Base-by-base conservation (phyloP, 2,888 invertebrate genomes). In the Julus scandinavius region DNA sequence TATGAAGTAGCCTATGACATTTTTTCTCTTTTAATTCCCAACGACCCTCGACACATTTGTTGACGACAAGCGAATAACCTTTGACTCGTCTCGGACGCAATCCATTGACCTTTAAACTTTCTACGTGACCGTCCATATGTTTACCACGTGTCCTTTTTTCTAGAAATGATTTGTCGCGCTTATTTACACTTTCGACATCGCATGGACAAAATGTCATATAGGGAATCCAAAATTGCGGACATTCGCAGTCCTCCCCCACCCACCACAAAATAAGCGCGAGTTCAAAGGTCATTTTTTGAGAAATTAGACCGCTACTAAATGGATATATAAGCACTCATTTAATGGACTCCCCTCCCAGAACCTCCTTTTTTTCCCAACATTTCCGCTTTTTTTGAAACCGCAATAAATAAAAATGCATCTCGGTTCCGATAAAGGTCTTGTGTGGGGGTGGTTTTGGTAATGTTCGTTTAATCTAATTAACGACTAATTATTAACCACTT, bases 401-500 rank as follows among this genome's bases (percentile, higher is more conserved):
- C 58, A 58, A 58, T 58, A 58, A 58, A 58, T 58, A 58, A 58
- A 58, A 58, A 15, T 58, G 58, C 58, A 17, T 4, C 15, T 58
- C 15, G 11, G 15, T 58, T 58, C 58, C 58, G 58, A 58, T 58
- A 58, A 58, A 15, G 58, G 11, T 15, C 58, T 58, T 58, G 17
- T 15, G 58, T 15, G 58, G 58, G 58, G 58, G 58, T 58, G 58
- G 11, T 58, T 58, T 58, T 17, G 58, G 58, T 58, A 1, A 58
- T 11, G 15, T 4, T 15, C 11, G 58, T 15, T 58, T 58, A 58
- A 11, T 58, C 58, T 58, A 58, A 58, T 58, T 58, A 58, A 15
- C 58, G 58, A 58, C 58, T 58, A 58, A 58, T 58, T 58, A 58
- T 58, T 58, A 58, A 58, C 58, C 58, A 58, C 58, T 58, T 58